A percentile compares a stretch with the other conserved stretches of the same genome.
phyloP scores from a whole-genome alignment of 2,888 invertebrate genomes.

The Phania funesta region DNA sequence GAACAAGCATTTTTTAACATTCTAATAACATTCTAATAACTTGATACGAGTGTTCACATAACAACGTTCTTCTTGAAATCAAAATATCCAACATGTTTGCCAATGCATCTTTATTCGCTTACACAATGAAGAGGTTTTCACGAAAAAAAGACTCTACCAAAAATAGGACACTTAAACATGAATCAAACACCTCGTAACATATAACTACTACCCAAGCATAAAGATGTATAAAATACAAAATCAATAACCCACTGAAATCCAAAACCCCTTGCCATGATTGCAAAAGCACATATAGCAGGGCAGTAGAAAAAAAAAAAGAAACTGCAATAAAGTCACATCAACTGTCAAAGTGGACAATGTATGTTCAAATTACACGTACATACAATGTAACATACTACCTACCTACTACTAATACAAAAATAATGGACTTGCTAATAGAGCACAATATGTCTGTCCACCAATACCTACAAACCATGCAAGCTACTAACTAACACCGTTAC shows the following conservation, averaged over 20 bases:
- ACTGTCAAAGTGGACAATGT: conserved; percentile 47
- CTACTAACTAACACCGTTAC: neutral
- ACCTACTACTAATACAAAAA: conserved; percentile 8
- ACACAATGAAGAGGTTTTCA: no score
- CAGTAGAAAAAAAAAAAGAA: neutral
- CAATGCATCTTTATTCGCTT: no score
- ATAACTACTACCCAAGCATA: neutral
- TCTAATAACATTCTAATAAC: no score
- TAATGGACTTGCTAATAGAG: neutral
- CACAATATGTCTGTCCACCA: neutral
- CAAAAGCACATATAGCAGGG: conserved; percentile 1
- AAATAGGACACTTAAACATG: neutral
- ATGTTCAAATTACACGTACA: conserved; percentile 42
- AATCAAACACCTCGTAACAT: neutral
- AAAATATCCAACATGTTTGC: no score
- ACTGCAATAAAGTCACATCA: conserved; percentile 55
- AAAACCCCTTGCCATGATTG: conserved; percentile 10
- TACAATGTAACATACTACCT: neutral
- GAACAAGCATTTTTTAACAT: no score
- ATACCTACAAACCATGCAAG: neutral
- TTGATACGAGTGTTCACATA: no score
- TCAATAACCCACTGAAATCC: conserved; percentile 24
- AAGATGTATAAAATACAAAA: neutral
- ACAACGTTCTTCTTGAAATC: no score
- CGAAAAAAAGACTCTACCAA: neutral